A percentile compares a stretch with the other conserved stretches of the same genome.
Evolutionary conservation across 2,797 vertebrate species (phyloP).

Genomic region (Tolypeutes matacus): DNA sequence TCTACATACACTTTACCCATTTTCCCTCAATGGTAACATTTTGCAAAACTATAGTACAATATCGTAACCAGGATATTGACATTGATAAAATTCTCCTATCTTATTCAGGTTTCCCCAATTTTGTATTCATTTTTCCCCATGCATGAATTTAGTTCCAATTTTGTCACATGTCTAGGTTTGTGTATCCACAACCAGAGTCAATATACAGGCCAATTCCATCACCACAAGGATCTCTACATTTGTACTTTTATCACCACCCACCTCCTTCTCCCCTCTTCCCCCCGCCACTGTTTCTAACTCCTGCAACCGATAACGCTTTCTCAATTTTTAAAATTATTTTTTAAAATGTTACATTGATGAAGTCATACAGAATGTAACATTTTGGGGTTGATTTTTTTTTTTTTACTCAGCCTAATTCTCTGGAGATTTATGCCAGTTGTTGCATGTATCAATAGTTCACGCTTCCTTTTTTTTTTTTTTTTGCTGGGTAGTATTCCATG

Average conservation of each 20-base stretch:
- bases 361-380: neutral
- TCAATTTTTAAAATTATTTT: neutral
- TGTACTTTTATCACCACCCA: neutral
- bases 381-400: neutral
- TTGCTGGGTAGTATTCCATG: neutral
- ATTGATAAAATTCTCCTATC: neutral
- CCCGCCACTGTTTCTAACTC: neutral
- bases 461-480: neutral
- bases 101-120: neutral
- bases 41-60: too few species aligned
- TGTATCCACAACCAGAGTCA: neutral
- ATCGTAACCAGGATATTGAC: neutral
- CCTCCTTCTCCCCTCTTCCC: neutral
- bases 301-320: neutral
- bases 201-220: neutral
- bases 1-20: neutral
- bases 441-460: too few species aligned
- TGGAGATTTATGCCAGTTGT: too few species aligned
- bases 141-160: conserved; percentile 12
- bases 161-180: neutral
- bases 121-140: neutral
- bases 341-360: neutral
- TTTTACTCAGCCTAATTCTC: too few species aligned
- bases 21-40: neutral
- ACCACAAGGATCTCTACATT: neutral